Base-by-base conservation (phyloP, 2,888 invertebrate genomes). In the Anarsia innoxiella region DNA sequence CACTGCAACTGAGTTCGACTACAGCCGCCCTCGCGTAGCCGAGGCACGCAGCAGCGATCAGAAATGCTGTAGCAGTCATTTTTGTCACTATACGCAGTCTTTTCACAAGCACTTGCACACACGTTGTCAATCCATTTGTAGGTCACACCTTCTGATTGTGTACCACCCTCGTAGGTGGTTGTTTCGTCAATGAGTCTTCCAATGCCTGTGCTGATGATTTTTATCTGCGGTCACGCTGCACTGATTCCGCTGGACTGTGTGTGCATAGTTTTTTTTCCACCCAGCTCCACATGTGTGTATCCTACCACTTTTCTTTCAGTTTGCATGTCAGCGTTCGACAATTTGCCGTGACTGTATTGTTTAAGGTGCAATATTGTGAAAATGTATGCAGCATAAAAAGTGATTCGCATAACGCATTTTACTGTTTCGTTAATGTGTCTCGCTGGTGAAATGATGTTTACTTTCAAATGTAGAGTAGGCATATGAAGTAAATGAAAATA, bases 1-100 rank as follows among this genome's bases (percentile, higher is more conserved):
- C 88, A 63, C 86, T 86, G 69, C 89, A 89, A 51, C 66, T 74
- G 15, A 86, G 51, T 51, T 84, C 77, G 41, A 80, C 68, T 32
- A 73, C 49, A 12, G 45, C 65, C 39, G 73, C 70, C 36, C 55
- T 53, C 44, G 64, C 71, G 39, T 68, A 66, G 35, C 73, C 70
- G 47, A 76, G 54, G 45, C 76, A 49, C 53, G 73, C 51, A 38
- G 76, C 62, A 51, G 72, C 70, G 45, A 82, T 48, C 42, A 84
- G 50, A 51, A 66, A 62, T 54, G 69, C 61, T 45, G 77, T 53
- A 51, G 69, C 68, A 71, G 74, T 77, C 84, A 84, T 84, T 64
- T 71, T 75, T 59, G 51, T 53, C 72, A 75, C 75, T 54, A 41
- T n/a, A n/a, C n/a, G n/a, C n/a, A n/a, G n/a, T n/a, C n/a, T 42